Percentiles rank a stretch among this genome's conserved stretches.
Evolutionary conservation across 2,888 invertebrate species (phyloP).

Genomic region (Thumatha senex): DNA sequence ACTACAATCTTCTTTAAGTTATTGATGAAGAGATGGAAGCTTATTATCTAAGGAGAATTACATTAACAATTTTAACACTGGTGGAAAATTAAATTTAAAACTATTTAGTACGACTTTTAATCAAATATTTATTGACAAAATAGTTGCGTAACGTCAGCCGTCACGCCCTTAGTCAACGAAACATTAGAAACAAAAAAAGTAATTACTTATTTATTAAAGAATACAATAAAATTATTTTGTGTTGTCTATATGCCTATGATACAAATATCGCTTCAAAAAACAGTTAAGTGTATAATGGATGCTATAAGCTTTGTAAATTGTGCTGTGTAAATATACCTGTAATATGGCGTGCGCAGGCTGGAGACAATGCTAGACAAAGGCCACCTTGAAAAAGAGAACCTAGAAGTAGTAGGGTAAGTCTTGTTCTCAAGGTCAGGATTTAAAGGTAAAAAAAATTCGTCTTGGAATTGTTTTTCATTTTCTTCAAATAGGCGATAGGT

Average conservation of each 20-base stretch:
- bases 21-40: no score
- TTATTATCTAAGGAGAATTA: no score
- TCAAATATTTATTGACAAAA: conserved; percentile 18
- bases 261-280: conserved; percentile 12
- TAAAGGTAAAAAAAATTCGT: no score
- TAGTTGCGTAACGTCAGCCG: conserved; percentile 20
- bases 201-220: background rate
- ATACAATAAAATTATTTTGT: conserved; percentile 4
- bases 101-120: background rate
- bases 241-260: conserved; percentile 8
- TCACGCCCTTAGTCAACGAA: conserved; percentile 5
- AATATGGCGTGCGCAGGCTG: conserved; percentile 27
- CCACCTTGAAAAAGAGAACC: background rate
- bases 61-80: conserved; percentile 6
- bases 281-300: conserved; percentile 8
- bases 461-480: no score
- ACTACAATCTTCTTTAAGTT: no score
- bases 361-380: conserved; percentile 28
- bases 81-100: conserved; percentile 3
- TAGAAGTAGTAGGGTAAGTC: conserved; percentile 32
- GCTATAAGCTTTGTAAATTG: conserved; percentile 7
- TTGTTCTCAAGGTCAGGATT: no score
- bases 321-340: conserved; percentile 9
- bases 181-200: conserved; percentile 7
- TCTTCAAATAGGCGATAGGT: no score